Conservation (phyloP, 2,888 invertebrate species). For the Leptopterna dolabrata region DNA sequence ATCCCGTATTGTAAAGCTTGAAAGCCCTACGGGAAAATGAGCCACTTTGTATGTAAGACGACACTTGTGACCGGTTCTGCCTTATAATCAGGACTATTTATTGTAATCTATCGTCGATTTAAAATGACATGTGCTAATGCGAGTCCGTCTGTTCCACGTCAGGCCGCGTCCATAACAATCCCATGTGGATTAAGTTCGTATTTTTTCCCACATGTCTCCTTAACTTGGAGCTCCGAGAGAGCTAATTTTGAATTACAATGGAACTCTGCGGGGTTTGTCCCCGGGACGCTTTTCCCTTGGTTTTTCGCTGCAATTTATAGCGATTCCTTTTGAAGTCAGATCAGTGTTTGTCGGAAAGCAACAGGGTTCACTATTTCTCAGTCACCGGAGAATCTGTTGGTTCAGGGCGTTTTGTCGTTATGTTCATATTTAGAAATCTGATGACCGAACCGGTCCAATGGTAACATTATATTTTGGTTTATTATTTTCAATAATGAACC, state of each 20-base stretch:
- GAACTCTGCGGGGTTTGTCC: background rate
- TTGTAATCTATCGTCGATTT: constrained; percentile 45
- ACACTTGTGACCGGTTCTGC: constrained; percentile 43
- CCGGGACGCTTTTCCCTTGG: background rate
- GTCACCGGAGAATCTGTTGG: background rate
- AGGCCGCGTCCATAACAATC: constrained; percentile 42
- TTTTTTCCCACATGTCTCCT: constrained; percentile 7
- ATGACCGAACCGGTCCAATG: no score
- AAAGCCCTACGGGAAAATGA: constrained; percentile 17
- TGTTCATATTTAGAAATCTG: no score
- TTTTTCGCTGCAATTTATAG: constrained; percentile 32
- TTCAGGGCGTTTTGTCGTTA: background rate
- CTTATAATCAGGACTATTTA: constrained; percentile 51
- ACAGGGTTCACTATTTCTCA: background rate
- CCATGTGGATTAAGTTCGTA: constrained; percentile 47
- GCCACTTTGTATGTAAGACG: constrained; percentile 50
- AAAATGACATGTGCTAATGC: constrained; percentile 47
- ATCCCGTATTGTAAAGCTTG: constrained; percentile 3
- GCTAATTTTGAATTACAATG: constrained; percentile 50
- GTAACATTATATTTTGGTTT: no score
- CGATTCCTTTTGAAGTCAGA: constrained; percentile 29
- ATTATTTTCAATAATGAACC: no score
- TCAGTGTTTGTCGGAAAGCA: background rate
- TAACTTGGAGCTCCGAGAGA: background rate
- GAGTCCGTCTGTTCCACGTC: constrained; percentile 5